Evolutionary conservation across 2,888 invertebrate genomes (phyloP).

Genomic region (Arrhopalites spinosus): DNA sequence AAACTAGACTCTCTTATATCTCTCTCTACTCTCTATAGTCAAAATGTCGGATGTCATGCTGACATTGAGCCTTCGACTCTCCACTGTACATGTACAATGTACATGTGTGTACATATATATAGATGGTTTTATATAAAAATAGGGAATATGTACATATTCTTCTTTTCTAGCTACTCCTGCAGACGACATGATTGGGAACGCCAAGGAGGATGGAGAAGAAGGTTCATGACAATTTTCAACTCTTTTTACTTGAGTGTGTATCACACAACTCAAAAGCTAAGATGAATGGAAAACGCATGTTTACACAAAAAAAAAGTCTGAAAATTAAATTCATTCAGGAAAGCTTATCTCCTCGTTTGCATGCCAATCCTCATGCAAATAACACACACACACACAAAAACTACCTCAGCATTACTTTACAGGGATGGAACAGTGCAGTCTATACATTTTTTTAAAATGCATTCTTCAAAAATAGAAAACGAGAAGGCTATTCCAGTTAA

Average conservation of each 20-base stretch:
- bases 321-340: constrained; percentile 44
- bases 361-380: constrained; percentile 17
- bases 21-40: not conserved
- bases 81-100: not conserved
- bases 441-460: too few species aligned
- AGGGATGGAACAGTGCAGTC: too few species aligned
- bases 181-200: constrained; percentile 27
- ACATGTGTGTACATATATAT: not conserved
- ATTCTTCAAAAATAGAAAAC: too few species aligned
- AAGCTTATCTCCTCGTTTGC: constrained; percentile 12
- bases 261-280: constrained; percentile 25
- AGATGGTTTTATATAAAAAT: not conserved
- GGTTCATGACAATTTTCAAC: constrained; percentile 32
- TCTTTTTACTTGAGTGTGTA: constrained; percentile 29
- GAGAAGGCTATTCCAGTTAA: too few species aligned
- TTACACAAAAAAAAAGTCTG: constrained; percentile 35
- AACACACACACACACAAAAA: constrained; percentile 6
- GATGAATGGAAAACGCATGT: constrained; percentile 41
- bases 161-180: not conserved
- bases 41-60: constrained; percentile 5
- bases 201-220: constrained; percentile 6
- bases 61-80: not conserved
- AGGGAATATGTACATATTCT: constrained; percentile 8
- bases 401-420: too few species aligned
- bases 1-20: too few species aligned